Conservation (phyloP, 2,113 vertebrate genomes). For the Pseudonaja textilis region DNA sequence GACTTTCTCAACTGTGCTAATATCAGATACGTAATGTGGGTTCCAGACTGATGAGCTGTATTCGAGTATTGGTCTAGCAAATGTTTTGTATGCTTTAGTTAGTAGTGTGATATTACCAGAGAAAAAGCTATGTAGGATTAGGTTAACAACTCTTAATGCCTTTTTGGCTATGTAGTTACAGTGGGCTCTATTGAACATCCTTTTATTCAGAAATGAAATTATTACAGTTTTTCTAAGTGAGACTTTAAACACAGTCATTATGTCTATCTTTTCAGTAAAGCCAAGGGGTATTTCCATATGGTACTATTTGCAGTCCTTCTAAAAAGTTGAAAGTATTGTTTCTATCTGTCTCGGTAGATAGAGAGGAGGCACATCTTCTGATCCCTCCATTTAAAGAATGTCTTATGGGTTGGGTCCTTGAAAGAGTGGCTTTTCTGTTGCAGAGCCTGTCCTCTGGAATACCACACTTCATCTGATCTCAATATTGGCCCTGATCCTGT, state of each 20-base stretch:
- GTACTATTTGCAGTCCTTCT: background rate
- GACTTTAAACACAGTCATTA: background rate
- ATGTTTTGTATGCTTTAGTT: no score
- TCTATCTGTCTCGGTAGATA: background rate
- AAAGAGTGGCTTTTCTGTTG: background rate
- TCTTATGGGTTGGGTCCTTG: background rate
- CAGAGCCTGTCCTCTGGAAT: background rate
- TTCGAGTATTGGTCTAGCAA: no score
- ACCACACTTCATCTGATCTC: background rate
- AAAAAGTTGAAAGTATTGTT: background rate
- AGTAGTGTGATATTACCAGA: no score
- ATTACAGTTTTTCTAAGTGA: background rate
- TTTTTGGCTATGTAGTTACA: no score
- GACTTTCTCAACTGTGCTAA: no score
- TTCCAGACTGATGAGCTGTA: no score
- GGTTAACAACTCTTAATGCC: no score
- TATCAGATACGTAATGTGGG: no score
- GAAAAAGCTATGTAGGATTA: no score
- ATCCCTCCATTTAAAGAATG: background rate
- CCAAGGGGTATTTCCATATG: background rate
- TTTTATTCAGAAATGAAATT: background rate
- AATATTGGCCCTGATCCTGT: background rate
- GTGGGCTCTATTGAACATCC: no score
- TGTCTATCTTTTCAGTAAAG: background rate
- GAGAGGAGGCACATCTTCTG: background rate